These are phyloP conservation scores for Megaleporinus macrocephalus DNA, from an alignment of 2,113 vertebrate species.

Conservation along the genomic window DNA sequence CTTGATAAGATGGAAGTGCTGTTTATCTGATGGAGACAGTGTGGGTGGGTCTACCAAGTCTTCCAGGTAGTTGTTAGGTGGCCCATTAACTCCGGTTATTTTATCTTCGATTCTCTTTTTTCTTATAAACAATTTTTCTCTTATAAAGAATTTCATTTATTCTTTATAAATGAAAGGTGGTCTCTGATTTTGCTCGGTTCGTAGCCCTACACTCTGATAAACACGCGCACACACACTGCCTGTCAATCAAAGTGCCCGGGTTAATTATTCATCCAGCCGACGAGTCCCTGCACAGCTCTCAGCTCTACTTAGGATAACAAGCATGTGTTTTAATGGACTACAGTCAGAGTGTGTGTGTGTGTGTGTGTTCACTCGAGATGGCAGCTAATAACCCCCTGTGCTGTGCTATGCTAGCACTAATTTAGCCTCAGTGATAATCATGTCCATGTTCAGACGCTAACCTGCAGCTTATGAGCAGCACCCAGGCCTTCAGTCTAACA, in stretches of 20 bases:
- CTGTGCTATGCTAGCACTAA: slow-evolving; percentile 14
- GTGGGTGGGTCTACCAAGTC: too few species aligned
- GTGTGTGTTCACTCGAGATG: slow-evolving; percentile 6
- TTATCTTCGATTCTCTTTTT: too few species aligned
- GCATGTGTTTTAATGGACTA: neutral
- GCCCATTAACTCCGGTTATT: too few species aligned
- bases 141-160: too few species aligned
- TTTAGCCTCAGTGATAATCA: slow-evolving; percentile 4
- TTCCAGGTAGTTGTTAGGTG: too few species aligned
- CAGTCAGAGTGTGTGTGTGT: neutral
- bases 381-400: slow-evolving; percentile 25
- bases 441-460: neutral
- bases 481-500: too few species aligned
- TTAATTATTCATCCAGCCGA: slow-evolving; percentile 8
- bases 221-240: neutral
- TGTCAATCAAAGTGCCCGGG: neutral
- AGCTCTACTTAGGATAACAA: slow-evolving; percentile 16
- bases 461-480: too few species aligned
- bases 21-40: too few species aligned
- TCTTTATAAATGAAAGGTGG: too few species aligned
- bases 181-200: too few species aligned
- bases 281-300: slow-evolving; percentile 6
- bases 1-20: too few species aligned
- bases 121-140: too few species aligned
- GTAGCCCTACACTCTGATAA: neutral